These are phyloP conservation scores for Meiosimyza decipiens DNA, from an alignment of 2,888 invertebrate genomes.

Conservation along the genomic window DNA sequence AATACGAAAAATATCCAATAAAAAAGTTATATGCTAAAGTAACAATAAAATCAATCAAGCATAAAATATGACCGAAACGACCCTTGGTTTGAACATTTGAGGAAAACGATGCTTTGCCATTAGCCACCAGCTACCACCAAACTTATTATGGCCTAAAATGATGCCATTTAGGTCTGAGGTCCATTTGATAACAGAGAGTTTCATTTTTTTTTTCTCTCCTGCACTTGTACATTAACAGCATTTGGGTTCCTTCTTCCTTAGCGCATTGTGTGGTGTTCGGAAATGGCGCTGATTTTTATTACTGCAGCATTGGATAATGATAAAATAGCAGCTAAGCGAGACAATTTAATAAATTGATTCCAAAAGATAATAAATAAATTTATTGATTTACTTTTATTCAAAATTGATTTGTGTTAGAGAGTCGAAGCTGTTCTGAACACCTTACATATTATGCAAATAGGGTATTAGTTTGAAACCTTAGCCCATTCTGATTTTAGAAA, in stretches of 20 bases:
- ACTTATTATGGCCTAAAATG: background rate
- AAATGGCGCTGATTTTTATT: slow-evolving; percentile 9
- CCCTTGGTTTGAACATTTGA: background rate
- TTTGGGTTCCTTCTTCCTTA: slow-evolving; percentile 4
- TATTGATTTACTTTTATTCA: no score
- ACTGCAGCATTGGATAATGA: background rate
- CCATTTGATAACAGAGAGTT: background rate
- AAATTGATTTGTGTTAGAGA: no score
- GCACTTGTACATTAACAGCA: background rate
- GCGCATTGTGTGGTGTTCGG: slow-evolving; percentile 8
- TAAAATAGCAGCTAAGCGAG: background rate
- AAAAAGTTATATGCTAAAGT: slow-evolving; percentile 45
- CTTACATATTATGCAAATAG: no score
- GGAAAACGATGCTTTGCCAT: background rate
- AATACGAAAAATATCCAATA: background rate
- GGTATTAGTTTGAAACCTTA: no score
- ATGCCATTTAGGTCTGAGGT: slow-evolving; percentile 22
- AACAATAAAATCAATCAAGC: slow-evolving; percentile 55
- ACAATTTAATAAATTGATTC: slow-evolving; percentile 15
- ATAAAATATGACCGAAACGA: slow-evolving; percentile 49
- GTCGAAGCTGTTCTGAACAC: no score
- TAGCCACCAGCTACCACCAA: background rate
- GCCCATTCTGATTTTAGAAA: no score
- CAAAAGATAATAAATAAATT: slow-evolving; percentile 4
- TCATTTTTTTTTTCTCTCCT: background rate